phyloP scores from a whole-genome alignment of 2,113 vertebrate species.

The Aleadryas rufinucha region DNA sequence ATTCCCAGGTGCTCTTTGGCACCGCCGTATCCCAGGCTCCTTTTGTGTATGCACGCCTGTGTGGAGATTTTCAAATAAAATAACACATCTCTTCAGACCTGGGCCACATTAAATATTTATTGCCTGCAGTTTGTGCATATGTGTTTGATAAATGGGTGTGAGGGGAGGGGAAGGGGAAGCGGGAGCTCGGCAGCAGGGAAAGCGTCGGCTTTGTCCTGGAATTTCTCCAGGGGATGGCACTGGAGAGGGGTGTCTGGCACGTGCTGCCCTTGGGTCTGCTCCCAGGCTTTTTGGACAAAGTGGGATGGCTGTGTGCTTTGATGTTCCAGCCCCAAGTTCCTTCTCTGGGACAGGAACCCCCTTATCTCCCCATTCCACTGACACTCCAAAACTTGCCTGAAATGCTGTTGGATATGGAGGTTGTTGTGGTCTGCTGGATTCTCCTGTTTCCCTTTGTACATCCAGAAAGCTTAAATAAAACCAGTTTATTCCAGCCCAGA shows the following conservation, averaged over 20 bases:
- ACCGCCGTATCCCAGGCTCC: conserved; percentile 25
- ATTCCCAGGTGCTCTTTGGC: conserved; percentile 65
- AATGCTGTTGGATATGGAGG: background rate
- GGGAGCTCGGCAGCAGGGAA: background rate
- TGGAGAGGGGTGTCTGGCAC: fast-evolving
- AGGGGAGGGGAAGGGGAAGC: background rate
- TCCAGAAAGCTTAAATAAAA: background rate
- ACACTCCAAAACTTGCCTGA: background rate
- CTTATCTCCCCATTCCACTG: fast-evolving
- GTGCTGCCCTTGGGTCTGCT: background rate
- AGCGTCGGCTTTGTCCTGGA: background rate
- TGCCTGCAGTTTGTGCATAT: conserved; percentile 52
- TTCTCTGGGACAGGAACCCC: background rate
- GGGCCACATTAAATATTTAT: conserved; percentile 76
- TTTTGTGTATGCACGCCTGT: background rate
- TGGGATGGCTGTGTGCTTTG: background rate
- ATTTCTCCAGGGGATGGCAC: background rate
- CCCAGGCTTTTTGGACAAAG: background rate
- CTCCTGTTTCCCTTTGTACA: background rate
- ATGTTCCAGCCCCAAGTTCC: background rate
- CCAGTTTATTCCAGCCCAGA: background rate
- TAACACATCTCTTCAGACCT: conserved; percentile 51
- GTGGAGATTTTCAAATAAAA: conserved; percentile 69
- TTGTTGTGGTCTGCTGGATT: background rate
- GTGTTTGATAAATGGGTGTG: conserved; percentile 56